Evolutionary conservation across 2,888 invertebrate genomes (phyloP).

Genomic region (Drosophila mulleri): DNA sequence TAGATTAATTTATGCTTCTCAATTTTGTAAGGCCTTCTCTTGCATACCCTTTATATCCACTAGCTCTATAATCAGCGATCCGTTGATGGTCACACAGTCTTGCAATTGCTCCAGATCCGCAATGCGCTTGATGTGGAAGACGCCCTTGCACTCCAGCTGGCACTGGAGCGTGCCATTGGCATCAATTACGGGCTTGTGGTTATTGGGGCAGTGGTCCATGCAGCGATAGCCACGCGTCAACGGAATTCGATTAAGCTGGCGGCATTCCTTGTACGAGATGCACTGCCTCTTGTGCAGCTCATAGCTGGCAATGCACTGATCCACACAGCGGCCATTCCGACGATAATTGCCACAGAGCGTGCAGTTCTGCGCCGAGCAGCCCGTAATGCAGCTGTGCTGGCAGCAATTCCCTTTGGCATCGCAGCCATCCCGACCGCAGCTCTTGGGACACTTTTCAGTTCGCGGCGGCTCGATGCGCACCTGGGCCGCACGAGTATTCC

Average conservation of each 20-base stretch:
- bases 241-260: constrained; percentile 53
- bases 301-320: constrained; percentile 64
- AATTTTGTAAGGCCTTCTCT: too few relatives aligned
- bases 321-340: constrained; percentile 74
- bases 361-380: constrained; percentile 90
- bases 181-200: constrained; percentile 63
- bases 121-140: constrained; percentile 58
- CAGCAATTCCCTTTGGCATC: constrained; percentile 89
- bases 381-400: constrained; percentile 90
- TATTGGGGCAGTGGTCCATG: constrained; percentile 88
- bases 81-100: constrained; percentile 90
- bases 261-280: constrained; percentile 65
- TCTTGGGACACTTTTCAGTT: constrained; percentile 85
- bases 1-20: not conserved
- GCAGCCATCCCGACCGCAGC: constrained; percentile 86
- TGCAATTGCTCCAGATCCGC: constrained; percentile 84
- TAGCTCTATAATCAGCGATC: constrained; percentile 88
- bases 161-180: constrained; percentile 48
- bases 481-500: constrained; percentile 87
- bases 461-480: constrained; percentile 39
- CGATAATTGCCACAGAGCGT: constrained; percentile 75
- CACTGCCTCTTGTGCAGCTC: constrained; percentile 65
- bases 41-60: constrained; percentile 70
- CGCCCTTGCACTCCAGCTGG: constrained; percentile 65
- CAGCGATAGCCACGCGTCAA: constrained; percentile 85